phyloP scores from a whole-genome alignment of 2,113 vertebrate species.

The Dicaeum eximium region DNA sequence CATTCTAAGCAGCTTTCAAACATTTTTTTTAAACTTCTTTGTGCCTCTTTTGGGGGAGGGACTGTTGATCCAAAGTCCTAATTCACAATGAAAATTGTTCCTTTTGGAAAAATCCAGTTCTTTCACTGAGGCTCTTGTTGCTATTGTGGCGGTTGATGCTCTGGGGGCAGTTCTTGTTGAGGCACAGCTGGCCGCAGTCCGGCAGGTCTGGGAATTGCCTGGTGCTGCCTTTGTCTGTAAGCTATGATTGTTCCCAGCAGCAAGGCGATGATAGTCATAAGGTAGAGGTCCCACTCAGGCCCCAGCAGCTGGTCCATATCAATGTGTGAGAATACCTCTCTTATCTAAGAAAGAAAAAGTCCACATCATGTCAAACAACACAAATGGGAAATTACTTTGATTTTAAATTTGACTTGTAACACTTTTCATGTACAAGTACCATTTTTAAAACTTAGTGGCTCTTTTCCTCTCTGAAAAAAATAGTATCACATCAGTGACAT shows the following conservation, averaged over 20 bases:
- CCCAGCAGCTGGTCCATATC: constrained; percentile 96
- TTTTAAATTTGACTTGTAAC: background rate
- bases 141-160: constrained; percentile 72
- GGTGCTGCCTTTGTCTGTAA: constrained; percentile 94
- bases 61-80: constrained; percentile 50
- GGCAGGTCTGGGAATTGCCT: constrained; percentile 74
- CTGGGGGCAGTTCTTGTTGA: constrained; percentile 69
- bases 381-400: background rate
- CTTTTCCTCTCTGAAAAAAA: background rate
- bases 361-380: background rate
- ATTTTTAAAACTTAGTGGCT: background rate
- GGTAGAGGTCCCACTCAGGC: constrained; percentile 98
- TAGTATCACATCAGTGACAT: background rate
- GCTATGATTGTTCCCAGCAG: constrained; percentile 94
- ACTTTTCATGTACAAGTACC: background rate
- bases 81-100: constrained; percentile 51
- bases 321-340: constrained; percentile 83
- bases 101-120: constrained; percentile 56
- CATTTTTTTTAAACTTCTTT: constrained; percentile 39
- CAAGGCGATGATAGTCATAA: constrained; percentile 96
- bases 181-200: constrained; percentile 65
- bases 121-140: constrained; percentile 27
- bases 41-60: constrained; percentile 61
- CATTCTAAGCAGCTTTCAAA: constrained; percentile 75
- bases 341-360: constrained; percentile 74